These are phyloP conservation scores for Guaruba guarouba DNA, from an alignment of 2,113 vertebrate genomes.

Conservation along the genomic window DNA sequence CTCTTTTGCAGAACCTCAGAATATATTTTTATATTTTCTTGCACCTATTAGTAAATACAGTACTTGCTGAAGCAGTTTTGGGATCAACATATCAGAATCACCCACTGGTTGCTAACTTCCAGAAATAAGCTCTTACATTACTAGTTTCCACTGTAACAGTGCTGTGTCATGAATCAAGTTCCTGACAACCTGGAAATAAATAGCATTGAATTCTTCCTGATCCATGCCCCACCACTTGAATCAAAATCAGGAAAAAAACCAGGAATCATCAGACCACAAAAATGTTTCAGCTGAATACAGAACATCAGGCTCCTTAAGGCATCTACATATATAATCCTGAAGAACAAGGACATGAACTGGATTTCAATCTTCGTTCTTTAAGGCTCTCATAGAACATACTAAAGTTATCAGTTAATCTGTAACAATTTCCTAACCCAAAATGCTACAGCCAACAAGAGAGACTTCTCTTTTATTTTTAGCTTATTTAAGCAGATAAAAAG, in stretches of 20 bases:
- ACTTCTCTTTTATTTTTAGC: not conserved
- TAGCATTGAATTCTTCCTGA: not conserved
- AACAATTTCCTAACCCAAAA: not conserved
- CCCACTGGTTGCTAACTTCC: rapidly evolving
- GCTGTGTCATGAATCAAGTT: not conserved
- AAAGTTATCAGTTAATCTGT: not conserved
- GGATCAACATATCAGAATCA: not conserved
- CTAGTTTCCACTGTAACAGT: not conserved
- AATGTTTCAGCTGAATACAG: not conserved
- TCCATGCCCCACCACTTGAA: not conserved
- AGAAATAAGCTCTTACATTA: not conserved
- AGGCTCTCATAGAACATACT: not conserved
- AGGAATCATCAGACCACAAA: not conserved
- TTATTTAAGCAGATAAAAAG: not conserved
- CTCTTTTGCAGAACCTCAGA: not conserved
- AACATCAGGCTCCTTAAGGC: not conserved
- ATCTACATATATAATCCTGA: not conserved
- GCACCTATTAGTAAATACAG: not conserved
- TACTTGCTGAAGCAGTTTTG: not conserved
- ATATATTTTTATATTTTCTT: not conserved
- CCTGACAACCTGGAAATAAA: not conserved
- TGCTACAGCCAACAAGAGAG: not conserved
- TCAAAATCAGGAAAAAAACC: not conserved
- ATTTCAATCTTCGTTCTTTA: not conserved
- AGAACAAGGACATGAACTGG: not conserved